Conservation (phyloP, 1,140 invertebrate species). For the Caenorhabditis inopinata region DNA sequence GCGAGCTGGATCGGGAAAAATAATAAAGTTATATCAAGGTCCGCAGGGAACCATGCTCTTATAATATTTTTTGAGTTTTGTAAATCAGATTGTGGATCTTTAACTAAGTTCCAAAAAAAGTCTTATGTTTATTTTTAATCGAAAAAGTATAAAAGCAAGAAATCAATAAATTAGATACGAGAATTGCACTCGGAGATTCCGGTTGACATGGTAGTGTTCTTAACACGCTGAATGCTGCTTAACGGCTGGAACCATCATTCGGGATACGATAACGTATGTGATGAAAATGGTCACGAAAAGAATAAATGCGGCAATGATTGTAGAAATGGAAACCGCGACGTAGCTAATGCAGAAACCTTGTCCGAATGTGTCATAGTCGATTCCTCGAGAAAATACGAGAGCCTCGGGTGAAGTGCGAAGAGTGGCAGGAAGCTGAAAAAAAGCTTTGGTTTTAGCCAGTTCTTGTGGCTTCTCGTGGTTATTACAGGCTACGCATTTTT, state of each 20-base stretch:
- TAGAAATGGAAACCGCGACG: constrained; percentile 49
- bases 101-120: no score
- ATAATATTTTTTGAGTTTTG: no score
- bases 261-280: constrained; percentile 2
- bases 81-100: no score
- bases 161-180: neutral
- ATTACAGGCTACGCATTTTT: no score
- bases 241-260: neutral
- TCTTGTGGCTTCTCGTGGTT: no score
- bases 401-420: neutral
- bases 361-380: neutral
- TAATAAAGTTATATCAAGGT: no score
- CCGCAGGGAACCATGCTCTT: no score
- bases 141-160: neutral
- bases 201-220: neutral
- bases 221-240: neutral
- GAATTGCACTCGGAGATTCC: constrained; percentile 1
- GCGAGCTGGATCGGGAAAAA: no score
- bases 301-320: constrained; percentile 46
- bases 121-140: neutral
- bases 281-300: constrained; percentile 53
- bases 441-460: neutral
- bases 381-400: neutral
- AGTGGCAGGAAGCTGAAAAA: constrained; percentile 16
- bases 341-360: constrained; percentile 37